Conservation (phyloP, 2,888 invertebrate species). For the Lasioglossum leucozonium region DNA sequence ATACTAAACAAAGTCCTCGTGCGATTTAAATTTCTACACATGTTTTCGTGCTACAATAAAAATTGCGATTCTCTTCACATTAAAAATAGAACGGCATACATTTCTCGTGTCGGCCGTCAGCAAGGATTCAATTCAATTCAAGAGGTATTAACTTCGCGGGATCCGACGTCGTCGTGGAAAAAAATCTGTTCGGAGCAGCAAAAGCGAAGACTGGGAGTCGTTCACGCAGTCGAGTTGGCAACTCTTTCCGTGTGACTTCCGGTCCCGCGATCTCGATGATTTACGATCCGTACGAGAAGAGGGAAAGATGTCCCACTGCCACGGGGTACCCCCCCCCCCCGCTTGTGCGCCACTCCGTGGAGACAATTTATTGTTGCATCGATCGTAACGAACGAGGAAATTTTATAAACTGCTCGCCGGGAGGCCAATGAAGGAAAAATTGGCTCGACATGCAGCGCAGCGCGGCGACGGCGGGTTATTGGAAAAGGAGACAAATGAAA, state of each 20-base stretch:
- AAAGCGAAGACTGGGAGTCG: constrained; percentile 61
- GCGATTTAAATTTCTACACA: neutral
- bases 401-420: constrained; percentile 58
- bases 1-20: neutral
- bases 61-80: neutral
- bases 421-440: constrained; percentile 42
- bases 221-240: constrained; percentile 60
- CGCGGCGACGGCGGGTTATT: constrained; percentile 53
- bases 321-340: neutral
- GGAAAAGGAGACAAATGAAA: constrained; percentile 58
- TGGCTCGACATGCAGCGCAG: constrained; percentile 22
- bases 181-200: constrained; percentile 32
- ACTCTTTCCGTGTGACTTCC: constrained; percentile 64
- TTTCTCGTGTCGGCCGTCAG: neutral
- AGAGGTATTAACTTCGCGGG: neutral
- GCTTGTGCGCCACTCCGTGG: constrained; percentile 10
- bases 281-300: constrained; percentile 57
- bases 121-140: neutral
- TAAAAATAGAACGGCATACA: neutral
- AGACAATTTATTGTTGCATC: constrained; percentile 66
- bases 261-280: constrained; percentile 71
- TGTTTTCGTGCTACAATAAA: neutral
- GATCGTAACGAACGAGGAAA: constrained; percentile 54
- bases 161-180: neutral
- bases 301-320: neutral